Base-by-base conservation (phyloP, 64 coral and sea anemone genomes). In the Exaiptasia diaphana region DNA sequence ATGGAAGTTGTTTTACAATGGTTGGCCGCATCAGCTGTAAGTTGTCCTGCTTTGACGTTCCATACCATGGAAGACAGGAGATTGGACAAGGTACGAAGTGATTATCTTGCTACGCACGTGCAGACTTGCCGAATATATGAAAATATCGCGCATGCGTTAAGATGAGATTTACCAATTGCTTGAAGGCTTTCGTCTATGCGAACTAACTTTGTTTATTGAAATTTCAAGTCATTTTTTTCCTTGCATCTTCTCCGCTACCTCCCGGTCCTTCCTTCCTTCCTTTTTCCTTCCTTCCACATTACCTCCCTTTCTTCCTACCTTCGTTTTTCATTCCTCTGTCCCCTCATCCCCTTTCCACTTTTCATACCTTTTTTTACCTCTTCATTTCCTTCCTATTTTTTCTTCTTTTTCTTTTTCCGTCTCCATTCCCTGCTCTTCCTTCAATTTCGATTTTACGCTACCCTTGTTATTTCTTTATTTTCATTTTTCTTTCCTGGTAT, bases 1-100 rank as follows among this genome's bases (percentile, higher is more conserved):
- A 58, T 93, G 33, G 86, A 93, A 64, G 85, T 85, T 68, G 31
- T 93, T 4, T 26, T 93, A 37, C 91, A 93, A 44, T 93, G 91
- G 91, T 64, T 79, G 12, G 91, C 91, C 0, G 85, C 91, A 0
- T 93, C 91, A 49, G 85, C 46, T 10, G 91, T 76, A 71, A 85
- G 91, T 37, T 93, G 85, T 67, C 85, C 91, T 83, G 85, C 59
- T 4, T 17, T 93, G 13, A 79, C 83, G 38, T 93, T 88, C 41
- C 84, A 87, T 32, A 73, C 85, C 18, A 78, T 76, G 50, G 85
- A 68, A 32, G 84, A 93, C 41, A n/a, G 41, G 52, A 88, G 80
- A 88, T 39, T 93, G 23, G 59, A 46, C 29, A 67, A 70, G 85
- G 91, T 93, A 41, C 60, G 68, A 30, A 27, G n/a, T n/a, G n/a